Conservation (phyloP, 2,113 vertebrate genomes). For the Alligator mississippiensis region DNA sequence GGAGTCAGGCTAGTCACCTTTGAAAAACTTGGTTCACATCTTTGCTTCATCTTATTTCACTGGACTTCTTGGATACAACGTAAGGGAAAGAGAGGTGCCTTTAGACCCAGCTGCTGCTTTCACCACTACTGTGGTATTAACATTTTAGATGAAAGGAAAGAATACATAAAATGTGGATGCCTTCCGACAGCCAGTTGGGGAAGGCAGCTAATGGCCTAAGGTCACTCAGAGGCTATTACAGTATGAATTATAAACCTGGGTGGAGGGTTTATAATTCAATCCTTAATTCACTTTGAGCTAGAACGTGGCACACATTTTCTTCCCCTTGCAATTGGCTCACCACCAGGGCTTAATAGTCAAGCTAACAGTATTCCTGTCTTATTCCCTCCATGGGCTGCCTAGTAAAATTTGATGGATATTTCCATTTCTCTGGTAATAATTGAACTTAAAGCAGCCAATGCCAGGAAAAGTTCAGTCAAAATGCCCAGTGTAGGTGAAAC, state of each 20-base stretch:
- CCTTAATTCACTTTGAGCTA: conserved; percentile 6
- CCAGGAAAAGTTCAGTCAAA: background rate
- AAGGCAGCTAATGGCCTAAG: background rate
- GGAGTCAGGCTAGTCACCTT: background rate
- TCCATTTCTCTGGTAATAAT: background rate
- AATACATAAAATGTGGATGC: conserved; percentile 18
- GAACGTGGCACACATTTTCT: background rate
- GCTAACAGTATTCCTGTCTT: background rate
- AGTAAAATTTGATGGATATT: background rate
- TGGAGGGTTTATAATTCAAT: background rate
- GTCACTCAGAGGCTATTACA: background rate
- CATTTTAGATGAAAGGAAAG: background rate
- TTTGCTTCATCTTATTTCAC: background rate
- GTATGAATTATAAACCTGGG: background rate
- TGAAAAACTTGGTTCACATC: background rate
- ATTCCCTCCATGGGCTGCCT: background rate
- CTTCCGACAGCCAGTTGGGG: background rate
- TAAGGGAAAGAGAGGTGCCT: background rate
- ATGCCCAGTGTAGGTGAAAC: background rate
- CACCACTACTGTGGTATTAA: background rate
- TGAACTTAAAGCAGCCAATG: background rate
- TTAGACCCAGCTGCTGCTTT: background rate
- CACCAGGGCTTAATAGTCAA: background rate
- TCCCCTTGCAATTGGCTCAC: background rate
- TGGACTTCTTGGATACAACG: background rate